Evolutionary conservation across 2,797 vertebrate species (phyloP).

Genomic region (Tinamus major): DNA sequence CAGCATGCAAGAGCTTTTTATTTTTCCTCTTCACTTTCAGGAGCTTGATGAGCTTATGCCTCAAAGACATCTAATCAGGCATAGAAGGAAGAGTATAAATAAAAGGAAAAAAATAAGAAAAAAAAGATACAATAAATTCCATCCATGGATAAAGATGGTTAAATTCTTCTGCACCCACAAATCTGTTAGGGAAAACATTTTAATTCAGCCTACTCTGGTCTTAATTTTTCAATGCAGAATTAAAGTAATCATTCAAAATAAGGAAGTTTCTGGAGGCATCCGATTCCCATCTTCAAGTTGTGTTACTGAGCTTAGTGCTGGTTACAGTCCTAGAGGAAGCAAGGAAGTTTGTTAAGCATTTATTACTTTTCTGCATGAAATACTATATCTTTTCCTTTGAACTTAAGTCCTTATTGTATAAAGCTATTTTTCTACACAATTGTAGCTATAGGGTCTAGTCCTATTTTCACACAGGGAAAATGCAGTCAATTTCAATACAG

Average conservation of each 20-base stretch:
- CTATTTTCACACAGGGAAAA: constrained; percentile 47
- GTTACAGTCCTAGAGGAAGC: background rate
- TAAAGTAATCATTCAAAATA: background rate
- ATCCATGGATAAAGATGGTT: background rate
- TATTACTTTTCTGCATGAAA: background rate
- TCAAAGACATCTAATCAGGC: background rate
- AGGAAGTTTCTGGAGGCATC: background rate
- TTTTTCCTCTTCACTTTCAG: background rate
- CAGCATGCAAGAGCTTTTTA: background rate
- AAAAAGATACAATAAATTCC: accelerated
- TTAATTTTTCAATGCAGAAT: background rate
- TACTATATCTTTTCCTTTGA: background rate
- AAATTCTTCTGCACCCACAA: background rate
- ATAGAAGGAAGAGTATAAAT: background rate
- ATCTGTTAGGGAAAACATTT: background rate
- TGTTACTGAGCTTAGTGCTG: background rate
- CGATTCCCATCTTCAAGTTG: background rate
- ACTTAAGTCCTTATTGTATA: background rate
- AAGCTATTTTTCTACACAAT: constrained; percentile 27
- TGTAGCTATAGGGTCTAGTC: background rate
- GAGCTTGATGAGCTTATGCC: accelerated
- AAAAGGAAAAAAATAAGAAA: background rate
- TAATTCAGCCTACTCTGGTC: background rate
- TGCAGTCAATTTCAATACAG: constrained; percentile 35
- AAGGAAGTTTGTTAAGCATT: background rate